Conservation (phyloP, 1,140 invertebrate genomes). For the Apis cerana region DNA sequence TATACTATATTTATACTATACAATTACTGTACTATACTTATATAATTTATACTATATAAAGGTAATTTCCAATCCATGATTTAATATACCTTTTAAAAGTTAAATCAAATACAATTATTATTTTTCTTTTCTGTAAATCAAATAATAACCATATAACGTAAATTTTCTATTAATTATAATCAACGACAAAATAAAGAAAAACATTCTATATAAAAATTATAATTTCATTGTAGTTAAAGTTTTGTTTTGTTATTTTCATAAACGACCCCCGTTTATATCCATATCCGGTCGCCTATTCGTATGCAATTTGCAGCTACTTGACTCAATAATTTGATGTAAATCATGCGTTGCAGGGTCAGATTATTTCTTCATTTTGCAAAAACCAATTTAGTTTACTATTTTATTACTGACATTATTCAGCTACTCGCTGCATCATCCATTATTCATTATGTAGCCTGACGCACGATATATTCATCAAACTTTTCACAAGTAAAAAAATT, state of each 20-base stretch:
- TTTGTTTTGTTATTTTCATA: not conserved
- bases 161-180: too few species aligned
- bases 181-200: not conserved
- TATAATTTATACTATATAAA: too few species aligned
- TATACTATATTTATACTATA: too few species aligned
- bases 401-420: conserved; percentile 32
- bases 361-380: conserved; percentile 12
- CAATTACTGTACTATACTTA: too few species aligned
- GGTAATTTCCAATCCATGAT: not conserved
- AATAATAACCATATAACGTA: too few species aligned
- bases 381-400: conserved; percentile 24
- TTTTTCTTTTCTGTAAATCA: too few species aligned
- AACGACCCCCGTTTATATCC: not conserved
- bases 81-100: not conserved
- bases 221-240: not conserved
- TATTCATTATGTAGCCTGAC: conserved; percentile 10
- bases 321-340: conserved; percentile 36
- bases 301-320: conserved; percentile 25
- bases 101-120: too few species aligned
- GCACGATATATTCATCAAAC: conserved; percentile 20
- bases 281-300: not conserved
- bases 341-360: not conserved
- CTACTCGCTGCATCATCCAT: conserved; percentile 21
- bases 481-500: conserved; percentile 12
- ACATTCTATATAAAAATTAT: not conserved